phyloP scores from a whole-genome alignment of 2,888 invertebrate genomes.

The Melanostoma scalare region DNA sequence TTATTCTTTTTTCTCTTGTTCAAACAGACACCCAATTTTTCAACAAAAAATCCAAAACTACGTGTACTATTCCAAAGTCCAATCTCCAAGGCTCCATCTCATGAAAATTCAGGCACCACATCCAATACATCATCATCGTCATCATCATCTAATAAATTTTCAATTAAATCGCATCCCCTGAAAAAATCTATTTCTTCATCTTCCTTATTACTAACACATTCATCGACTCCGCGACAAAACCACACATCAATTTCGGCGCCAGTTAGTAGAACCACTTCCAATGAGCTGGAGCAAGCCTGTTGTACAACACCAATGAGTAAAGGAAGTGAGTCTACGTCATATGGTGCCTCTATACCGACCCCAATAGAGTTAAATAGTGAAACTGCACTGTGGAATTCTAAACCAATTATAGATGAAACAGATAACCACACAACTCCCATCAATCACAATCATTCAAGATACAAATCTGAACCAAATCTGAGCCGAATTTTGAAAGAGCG shows the following conservation, averaged over 20 bases:
- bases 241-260: conserved; percentile 77
- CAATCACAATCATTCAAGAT: conserved; percentile 77
- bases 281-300: conserved; percentile 76
- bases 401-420: conserved; percentile 75
- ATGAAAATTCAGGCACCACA: conserved; percentile 63
- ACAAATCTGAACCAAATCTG: conserved; percentile 81
- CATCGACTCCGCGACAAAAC: conserved; percentile 27
- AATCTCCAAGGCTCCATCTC: conserved; percentile 49
- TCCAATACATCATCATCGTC: conserved; percentile 60
- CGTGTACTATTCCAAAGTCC: conserved; percentile 81
- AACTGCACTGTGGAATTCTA: conserved; percentile 77
- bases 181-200: conserved; percentile 81
- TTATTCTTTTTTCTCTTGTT: neutral
- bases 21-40: conserved; percentile 79
- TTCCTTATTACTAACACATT: conserved; percentile 76
- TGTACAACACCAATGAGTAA: conserved; percentile 77
- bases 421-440: conserved; percentile 76
- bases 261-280: conserved; percentile 78
- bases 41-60: conserved; percentile 78
- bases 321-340: conserved; percentile 75
- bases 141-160: conserved; percentile 73
- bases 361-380: conserved; percentile 75
- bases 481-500: conserved; percentile 70
- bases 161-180: conserved; percentile 76
- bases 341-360: conserved; percentile 10